Conservation (phyloP, 2,888 invertebrate species). For the Epinotia nisella region DNA sequence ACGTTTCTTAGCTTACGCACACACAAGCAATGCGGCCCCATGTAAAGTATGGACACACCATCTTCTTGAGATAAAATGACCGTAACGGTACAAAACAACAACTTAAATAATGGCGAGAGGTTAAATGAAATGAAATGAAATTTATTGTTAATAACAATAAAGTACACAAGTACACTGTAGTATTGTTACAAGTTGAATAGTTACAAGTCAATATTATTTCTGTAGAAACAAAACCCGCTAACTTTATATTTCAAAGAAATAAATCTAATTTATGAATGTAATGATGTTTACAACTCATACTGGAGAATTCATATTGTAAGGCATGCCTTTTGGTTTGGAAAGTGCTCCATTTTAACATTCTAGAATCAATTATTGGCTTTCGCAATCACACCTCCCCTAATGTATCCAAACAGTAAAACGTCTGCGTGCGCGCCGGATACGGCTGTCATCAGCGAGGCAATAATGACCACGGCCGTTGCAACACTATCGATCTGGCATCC, state of each 20-base stretch:
- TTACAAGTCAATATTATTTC: not conserved
- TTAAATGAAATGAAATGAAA: no score
- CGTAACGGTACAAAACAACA: not conserved
- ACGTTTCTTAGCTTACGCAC: no score
- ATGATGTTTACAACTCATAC: not conserved
- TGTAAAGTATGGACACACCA: no score
- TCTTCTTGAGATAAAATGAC: not conserved
- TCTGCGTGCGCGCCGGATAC: constrained; percentile 25
- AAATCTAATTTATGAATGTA: no score
- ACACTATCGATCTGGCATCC: constrained; percentile 28
- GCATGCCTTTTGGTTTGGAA: not conserved
- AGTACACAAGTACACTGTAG: no score
- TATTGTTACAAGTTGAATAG: not conserved
- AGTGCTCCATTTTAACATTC: not conserved
- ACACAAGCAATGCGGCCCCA: not conserved
- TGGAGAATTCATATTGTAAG: not conserved
- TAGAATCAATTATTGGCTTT: constrained; percentile 9
- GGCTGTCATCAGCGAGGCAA: constrained; percentile 21
- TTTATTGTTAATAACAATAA: no score
- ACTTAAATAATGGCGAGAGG: not conserved
- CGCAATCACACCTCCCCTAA: constrained; percentile 22
- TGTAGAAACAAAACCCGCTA: not conserved
- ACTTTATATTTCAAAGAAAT: not conserved
- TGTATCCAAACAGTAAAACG: constrained; percentile 18
- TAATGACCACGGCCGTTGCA: constrained; percentile 13